Evolutionary conservation across 1,140 invertebrate genomes (phyloP).

Genomic region (Zaprionus taronus): DNA sequence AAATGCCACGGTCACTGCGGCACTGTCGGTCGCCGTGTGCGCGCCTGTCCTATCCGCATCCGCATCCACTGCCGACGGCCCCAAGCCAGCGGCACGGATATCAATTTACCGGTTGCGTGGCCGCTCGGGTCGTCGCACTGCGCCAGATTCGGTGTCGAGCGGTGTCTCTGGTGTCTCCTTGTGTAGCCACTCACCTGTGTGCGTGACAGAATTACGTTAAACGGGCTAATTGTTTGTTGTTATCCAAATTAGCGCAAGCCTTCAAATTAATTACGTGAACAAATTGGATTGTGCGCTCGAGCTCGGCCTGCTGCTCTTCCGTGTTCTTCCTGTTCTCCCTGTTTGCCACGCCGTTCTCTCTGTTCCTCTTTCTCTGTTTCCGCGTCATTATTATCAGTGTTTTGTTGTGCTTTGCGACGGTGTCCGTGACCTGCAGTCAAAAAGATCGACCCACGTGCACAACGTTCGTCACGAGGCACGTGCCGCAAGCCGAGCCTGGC

Average conservation of each 20-base stretch:
- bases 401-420: conserved; percentile 21
- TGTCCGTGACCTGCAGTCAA: conserved; percentile 63
- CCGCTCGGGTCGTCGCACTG: neutral
- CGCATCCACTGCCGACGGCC: conserved; percentile 17
- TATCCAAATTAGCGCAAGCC: conserved; percentile 48
- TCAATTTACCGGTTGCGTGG: conserved; percentile 11
- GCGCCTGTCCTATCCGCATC: conserved; percentile 48
- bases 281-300: conserved; percentile 29
- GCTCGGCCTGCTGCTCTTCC: neutral
- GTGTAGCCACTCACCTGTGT: conserved; percentile 16
- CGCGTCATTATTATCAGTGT: neutral
- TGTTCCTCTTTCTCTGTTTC: neutral
- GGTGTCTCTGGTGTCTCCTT: neutral
- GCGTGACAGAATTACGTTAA: conserved; percentile 44
- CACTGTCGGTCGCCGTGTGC: conserved; percentile 53
- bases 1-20: conserved; percentile 56
- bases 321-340: neutral
- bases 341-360: too few species aligned
- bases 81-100: neutral
- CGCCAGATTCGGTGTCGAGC: neutral
- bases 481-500: conserved; percentile 9
- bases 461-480: conserved; percentile 49
- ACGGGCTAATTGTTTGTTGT: conserved; percentile 44
- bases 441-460: conserved; percentile 62
- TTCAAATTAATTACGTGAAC: conserved; percentile 45